These are phyloP conservation scores for Eospalax fontanierii DNA, from an alignment of 2,797 vertebrate species.

Conservation along the genomic window DNA sequence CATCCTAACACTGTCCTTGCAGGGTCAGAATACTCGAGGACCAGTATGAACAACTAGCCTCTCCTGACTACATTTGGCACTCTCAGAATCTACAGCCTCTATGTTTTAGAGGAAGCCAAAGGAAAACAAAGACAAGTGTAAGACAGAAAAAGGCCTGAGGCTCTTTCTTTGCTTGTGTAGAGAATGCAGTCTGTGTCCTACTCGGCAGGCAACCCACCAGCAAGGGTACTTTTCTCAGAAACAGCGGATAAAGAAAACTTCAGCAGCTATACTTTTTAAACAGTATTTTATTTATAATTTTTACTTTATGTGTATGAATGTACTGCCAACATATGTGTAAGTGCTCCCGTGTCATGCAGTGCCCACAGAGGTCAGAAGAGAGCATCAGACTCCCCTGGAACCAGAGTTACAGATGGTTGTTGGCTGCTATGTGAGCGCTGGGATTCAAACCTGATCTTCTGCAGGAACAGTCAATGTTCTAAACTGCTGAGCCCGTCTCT, in stretches of 20 bases:
- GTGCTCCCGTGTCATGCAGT: no score
- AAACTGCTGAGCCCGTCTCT: no score
- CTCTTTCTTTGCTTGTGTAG: neutral
- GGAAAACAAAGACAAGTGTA: neutral
- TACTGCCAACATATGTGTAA: no score
- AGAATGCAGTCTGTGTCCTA: neutral
- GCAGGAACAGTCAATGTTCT: no score
- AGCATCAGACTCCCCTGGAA: no score
- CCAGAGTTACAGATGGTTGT: no score
- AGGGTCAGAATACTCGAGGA: neutral
- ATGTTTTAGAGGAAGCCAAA: slow-evolving; percentile 1
- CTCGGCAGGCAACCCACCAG: neutral
- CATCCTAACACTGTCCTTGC: neutral
- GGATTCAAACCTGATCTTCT: no score
- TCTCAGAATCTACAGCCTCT: slow-evolving; percentile 51
- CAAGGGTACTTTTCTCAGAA: neutral
- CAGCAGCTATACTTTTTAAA: neutral
- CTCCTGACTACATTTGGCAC: slow-evolving; percentile 13
- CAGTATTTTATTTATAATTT: no score
- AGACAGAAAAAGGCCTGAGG: neutral
- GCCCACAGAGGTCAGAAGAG: no score
- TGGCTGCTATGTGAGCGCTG: no score
- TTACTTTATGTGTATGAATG: no score
- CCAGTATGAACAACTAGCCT: neutral
- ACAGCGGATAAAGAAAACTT: slow-evolving; percentile 37